These are phyloP conservation scores for Ameiurus melas DNA, from an alignment of 2,113 vertebrate genomes.

Conservation along the genomic window DNA sequence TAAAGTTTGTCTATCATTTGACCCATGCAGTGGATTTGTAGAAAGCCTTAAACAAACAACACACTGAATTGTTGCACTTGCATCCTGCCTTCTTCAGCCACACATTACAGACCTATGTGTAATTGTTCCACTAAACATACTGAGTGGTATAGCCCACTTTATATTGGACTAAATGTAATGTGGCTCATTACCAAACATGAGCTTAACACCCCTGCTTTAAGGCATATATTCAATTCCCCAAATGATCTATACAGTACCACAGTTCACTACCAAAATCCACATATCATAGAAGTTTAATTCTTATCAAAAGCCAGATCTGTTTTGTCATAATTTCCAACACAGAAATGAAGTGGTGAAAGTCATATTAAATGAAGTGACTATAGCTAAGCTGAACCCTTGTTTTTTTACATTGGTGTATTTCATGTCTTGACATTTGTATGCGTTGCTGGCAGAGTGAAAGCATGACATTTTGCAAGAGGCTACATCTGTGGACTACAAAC, in stretches of 20 bases:
- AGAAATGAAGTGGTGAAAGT: neutral
- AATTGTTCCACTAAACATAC: neutral
- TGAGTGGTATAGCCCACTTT: neutral
- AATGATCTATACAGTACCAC: neutral
- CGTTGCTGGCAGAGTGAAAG: constrained; percentile 26
- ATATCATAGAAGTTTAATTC: neutral
- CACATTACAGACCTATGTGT: neutral
- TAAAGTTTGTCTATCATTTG: neutral
- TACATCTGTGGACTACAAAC: constrained; percentile 40
- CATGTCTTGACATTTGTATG: constrained; percentile 26
- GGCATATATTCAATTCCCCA: neutral
- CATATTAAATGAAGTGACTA: neutral
- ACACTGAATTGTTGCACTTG: neutral
- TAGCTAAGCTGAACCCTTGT: neutral
- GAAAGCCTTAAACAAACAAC: neutral
- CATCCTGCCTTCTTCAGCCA: neutral
- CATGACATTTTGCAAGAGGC: constrained; percentile 41
- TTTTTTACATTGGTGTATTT: neutral
- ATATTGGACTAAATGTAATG: neutral
- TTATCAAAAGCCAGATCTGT: neutral
- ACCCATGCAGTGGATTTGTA: neutral
- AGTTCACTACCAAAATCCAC: neutral
- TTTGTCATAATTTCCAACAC: neutral
- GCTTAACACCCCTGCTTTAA: neutral
- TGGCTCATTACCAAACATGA: neutral